phyloP scores from a whole-genome alignment of 2,113 vertebrate species.

The Kryptolebias marmoratus region DNA sequence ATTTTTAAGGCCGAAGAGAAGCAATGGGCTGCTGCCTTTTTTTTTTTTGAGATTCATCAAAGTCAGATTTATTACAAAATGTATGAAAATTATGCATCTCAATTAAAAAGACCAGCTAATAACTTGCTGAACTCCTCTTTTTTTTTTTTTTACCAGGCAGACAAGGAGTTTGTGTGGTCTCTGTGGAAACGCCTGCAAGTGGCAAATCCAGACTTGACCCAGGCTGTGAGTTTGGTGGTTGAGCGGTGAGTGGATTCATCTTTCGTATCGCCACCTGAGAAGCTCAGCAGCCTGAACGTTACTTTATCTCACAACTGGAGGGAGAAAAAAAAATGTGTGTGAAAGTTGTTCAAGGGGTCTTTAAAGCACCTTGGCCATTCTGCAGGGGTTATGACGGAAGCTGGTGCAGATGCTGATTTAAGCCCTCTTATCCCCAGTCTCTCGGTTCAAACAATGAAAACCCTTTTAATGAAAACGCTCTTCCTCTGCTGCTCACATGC shows the following conservation, averaged over 20 bases:
- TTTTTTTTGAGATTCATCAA: conserved; percentile 16
- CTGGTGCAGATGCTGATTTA: conserved; percentile 80
- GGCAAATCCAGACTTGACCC: conserved; percentile 88
- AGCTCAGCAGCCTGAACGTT: conserved; percentile 61
- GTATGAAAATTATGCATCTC: conserved; percentile 32
- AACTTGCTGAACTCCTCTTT: conserved; percentile 20
- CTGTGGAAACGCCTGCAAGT: conserved; percentile 93
- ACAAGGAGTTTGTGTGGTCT: conserved; percentile 97
- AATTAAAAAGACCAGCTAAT: conserved; percentile 37
- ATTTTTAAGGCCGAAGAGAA: conserved; percentile 34
- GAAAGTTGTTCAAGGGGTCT: conserved; percentile 68
- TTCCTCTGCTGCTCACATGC: conserved; percentile 63
- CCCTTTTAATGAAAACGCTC: conserved; percentile 79
- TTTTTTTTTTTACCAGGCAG: conserved; percentile 82
- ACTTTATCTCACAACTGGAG: conserved; percentile 61
- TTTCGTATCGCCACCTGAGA: conserved; percentile 70
- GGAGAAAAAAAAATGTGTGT: conserved; percentile 60
- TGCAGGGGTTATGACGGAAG: conserved; percentile 75
- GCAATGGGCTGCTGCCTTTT: conserved; percentile 40
- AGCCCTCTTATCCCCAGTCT: conserved; percentile 79
- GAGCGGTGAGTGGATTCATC: conserved; percentile 87
- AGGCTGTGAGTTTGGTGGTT: conserved; percentile 88
- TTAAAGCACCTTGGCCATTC: conserved; percentile 70
- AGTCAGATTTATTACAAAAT: conserved; percentile 3
- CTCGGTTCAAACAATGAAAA: conserved; percentile 73